A percentile compares a stretch with the other conserved stretches of the same genome.
Evolutionary conservation across 2,888 invertebrate species (phyloP).

Genomic region (Malachius bipustulatus): DNA sequence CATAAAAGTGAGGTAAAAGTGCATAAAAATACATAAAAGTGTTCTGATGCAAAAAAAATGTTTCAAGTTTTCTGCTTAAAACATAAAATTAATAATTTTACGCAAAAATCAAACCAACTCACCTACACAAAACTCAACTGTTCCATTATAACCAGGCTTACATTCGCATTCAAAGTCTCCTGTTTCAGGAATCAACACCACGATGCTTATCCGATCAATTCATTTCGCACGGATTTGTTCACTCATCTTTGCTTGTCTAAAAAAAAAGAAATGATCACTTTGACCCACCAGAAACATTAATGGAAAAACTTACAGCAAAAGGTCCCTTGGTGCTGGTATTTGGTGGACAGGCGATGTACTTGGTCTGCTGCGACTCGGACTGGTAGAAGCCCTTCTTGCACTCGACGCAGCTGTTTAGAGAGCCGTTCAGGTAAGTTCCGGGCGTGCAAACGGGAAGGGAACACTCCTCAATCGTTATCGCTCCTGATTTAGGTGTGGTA

Average conservation of each 20-base stretch:
- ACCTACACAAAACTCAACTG: conserved; percentile 66
- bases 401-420: conserved; percentile 71
- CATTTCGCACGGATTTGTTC: conserved; percentile 85
- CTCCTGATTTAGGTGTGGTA: conserved; percentile 78
- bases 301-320: conserved; percentile 56
- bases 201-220: conserved; percentile 73
- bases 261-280: conserved; percentile 14
- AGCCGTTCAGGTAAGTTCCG: conserved; percentile 76
- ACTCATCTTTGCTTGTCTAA: conserved; percentile 67
- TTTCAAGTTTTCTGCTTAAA: too few species aligned
- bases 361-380: conserved; percentile 75
- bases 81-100: too few species aligned
- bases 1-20: not conserved
- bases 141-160: conserved; percentile 85
- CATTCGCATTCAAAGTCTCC: conserved; percentile 84
- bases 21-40: too few species aligned
- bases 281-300: conserved; percentile 8
- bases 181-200: conserved; percentile 68
- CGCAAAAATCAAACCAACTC: too few species aligned
- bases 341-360: conserved; percentile 76
- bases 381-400: conserved; percentile 89
- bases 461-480: conserved; percentile 79
- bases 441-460: conserved; percentile 79
- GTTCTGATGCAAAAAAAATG: too few species aligned
- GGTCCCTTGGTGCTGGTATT: conserved; percentile 79